phyloP scores from a whole-genome alignment of 2,113 vertebrate species.

The Gobio gobio region DNA sequence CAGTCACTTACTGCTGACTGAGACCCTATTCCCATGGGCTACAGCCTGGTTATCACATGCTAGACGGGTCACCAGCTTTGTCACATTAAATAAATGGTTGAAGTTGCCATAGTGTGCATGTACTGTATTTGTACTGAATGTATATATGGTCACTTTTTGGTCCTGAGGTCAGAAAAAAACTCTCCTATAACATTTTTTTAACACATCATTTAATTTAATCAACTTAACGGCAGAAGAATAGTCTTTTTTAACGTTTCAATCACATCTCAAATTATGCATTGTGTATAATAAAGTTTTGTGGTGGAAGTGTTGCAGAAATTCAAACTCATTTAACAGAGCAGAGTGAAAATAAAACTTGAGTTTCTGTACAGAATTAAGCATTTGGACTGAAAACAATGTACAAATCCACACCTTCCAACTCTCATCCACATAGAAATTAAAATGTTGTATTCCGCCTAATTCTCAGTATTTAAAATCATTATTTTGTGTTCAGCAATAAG shows the following conservation, averaged over 20 bases:
- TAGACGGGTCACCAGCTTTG: not conserved
- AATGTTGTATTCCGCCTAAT: not conserved
- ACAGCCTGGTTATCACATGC: conserved; percentile 6
- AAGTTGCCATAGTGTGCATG: not conserved
- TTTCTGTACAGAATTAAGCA: not conserved
- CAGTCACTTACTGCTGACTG: not conserved
- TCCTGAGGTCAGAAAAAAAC: not conserved
- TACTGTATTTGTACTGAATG: not conserved
- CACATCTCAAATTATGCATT: not conserved
- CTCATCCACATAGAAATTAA: not conserved
- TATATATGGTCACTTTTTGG: not conserved
- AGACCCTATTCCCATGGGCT: conserved; percentile 20
- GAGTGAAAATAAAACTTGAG: not conserved
- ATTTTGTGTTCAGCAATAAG: not conserved
- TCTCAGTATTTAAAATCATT: conserved; percentile 36
- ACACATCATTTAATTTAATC: too few species aligned
- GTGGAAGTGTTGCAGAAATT: not conserved
- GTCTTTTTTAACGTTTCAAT: not conserved
- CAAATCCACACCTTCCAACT: conserved; percentile 5
- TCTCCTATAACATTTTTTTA: not conserved
- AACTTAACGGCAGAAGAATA: too few species aligned
- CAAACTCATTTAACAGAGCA: not conserved
- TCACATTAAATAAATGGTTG: not conserved
- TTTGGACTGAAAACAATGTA: not conserved
- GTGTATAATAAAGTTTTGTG: not conserved